A percentile compares a stretch with the other conserved stretches of the same genome.
Evolutionary conservation across 2,113 vertebrate genomes (phyloP).

Genomic region (Sinosuthora webbiana): DNA sequence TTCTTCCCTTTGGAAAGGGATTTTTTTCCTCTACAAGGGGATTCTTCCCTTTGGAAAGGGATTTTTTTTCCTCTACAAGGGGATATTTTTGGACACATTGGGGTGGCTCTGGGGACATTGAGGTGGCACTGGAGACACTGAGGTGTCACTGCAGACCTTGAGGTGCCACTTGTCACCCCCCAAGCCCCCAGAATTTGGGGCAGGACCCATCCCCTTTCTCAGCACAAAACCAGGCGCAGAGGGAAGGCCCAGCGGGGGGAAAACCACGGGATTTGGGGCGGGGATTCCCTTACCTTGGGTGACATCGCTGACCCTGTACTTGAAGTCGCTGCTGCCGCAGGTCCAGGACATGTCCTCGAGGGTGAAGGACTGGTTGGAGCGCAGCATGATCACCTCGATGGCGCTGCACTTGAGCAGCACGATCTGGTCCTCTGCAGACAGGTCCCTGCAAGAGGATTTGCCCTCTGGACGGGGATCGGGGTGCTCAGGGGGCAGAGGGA

Average conservation of each 20-base stretch:
- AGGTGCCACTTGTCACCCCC: background rate
- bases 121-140: background rate
- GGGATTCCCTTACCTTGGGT: constrained; percentile 79
- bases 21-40: background rate
- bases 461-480: background rate
- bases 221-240: accelerated
- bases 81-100: background rate
- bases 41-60: too few species aligned
- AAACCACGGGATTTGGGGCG: accelerated
- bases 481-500: background rate
- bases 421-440: constrained; percentile 94
- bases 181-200: background rate
- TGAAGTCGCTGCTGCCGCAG: constrained; percentile 89
- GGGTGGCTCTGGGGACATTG: background rate
- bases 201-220: background rate
- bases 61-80: too few species aligned
- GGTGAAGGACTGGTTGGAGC: constrained; percentile 94
- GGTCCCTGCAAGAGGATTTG: background rate
- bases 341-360: constrained; percentile 95
- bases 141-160: background rate
- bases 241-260: too few species aligned
- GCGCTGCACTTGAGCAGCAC: constrained; percentile 95
- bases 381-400: constrained; percentile 98
- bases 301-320: constrained; percentile 89
- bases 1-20: background rate